Conservation (phyloP, 1,140 invertebrate genomes). For the Microvelia longipes region DNA sequence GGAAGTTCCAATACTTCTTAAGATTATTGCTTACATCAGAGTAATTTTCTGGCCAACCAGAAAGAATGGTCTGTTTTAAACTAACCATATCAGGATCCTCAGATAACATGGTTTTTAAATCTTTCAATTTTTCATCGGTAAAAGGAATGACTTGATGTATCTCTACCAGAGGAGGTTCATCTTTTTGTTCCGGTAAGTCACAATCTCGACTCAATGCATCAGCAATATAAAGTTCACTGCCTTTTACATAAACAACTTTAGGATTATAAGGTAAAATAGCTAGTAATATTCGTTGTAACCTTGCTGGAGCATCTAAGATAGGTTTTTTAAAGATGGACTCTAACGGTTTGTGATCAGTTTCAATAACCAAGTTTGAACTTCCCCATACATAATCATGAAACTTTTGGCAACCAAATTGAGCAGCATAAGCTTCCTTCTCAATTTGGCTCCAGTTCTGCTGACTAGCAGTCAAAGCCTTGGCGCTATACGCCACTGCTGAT, state of each 20-base stretch:
- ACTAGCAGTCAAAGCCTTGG: conserved; percentile 21
- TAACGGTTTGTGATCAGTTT: conserved; percentile 28
- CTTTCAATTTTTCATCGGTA: neutral
- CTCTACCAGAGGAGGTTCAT: neutral
- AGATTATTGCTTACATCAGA: neutral
- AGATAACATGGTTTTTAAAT: neutral
- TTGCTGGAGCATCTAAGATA: conserved; percentile 22
- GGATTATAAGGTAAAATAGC: neutral
- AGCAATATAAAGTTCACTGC: neutral
- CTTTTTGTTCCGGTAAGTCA: neutral
- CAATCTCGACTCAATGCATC: conserved; percentile 6
- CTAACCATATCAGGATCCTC: neutral
- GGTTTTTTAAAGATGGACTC: conserved; percentile 25
- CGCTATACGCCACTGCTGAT: conserved; percentile 24
- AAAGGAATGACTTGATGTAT: neutral
- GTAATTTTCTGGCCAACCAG: neutral
- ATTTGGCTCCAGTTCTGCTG: conserved; percentile 12
- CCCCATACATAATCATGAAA: conserved; percentile 21
- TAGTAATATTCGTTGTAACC: conserved; percentile 21
- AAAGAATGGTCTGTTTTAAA: neutral
- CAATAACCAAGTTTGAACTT: conserved; percentile 9
- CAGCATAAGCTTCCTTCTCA: conserved; percentile 25
- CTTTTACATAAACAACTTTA: neutral
- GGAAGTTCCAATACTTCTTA: neutral
- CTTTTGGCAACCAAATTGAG: conserved; percentile 12